Evolutionary conservation across 2,113 vertebrate species (phyloP).

Genomic region (Urocynchramus pylzowi): DNA sequence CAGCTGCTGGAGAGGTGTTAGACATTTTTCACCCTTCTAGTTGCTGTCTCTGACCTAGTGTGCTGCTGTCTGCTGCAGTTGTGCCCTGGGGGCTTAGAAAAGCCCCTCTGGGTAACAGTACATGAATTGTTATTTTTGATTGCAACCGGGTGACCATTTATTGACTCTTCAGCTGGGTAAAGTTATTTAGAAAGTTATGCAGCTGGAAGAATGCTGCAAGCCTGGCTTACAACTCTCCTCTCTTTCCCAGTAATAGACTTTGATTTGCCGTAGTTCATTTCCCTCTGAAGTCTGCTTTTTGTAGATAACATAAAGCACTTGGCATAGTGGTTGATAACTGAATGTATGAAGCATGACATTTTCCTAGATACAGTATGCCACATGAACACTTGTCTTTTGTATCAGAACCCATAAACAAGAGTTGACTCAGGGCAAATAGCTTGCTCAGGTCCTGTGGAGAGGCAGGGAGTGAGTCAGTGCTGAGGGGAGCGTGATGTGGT

Average conservation of each 20-base stretch:
- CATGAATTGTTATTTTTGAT: constrained; percentile 15
- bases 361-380: constrained; percentile 61
- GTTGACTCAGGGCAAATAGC: constrained; percentile 49
- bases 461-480: neutral
- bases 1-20: neutral
- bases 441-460: constrained; percentile 5
- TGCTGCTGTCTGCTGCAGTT: neutral
- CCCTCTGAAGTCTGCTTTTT: constrained; percentile 71
- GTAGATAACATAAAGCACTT: constrained; percentile 73
- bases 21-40: neutral
- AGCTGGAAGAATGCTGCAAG: constrained; percentile 45
- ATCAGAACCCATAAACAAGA: constrained; percentile 52
- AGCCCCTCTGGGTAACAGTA: neutral
- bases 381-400: constrained; percentile 65
- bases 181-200: constrained; percentile 54
- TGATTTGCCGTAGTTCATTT: constrained; percentile 69
- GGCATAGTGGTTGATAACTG: constrained; percentile 69
- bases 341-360: constrained; percentile 71
- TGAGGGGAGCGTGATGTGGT: neutral
- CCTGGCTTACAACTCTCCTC: constrained; percentile 26
- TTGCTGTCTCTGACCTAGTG: neutral
- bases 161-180: constrained; percentile 20
- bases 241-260: constrained; percentile 64
- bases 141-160: constrained; percentile 32
- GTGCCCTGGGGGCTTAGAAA: neutral